Percentiles rank a stretch among this genome's conserved stretches.
Conservation (phyloP, 2,113 vertebrate genomes). For the Petromus typicus region DNA sequence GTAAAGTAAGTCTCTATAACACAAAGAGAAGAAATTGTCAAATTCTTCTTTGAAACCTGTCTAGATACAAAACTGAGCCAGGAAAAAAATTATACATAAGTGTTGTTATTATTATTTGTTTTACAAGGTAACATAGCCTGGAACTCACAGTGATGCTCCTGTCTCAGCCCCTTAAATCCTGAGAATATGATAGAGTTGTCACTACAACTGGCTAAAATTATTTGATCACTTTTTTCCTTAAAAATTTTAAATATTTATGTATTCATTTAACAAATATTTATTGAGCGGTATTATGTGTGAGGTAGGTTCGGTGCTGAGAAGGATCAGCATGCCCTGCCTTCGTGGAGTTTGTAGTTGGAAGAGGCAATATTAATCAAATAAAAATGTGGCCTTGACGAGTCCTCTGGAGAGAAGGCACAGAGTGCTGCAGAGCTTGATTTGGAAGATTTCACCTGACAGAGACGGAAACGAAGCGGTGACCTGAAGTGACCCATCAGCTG, state of each 20-base stretch:
- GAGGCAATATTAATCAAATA: background rate
- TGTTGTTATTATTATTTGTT: background rate
- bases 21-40: conserved; percentile 69
- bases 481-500: background rate
- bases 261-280: conserved; percentile 2
- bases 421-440: background rate
- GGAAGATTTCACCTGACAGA: background rate
- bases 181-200: background rate
- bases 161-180: background rate
- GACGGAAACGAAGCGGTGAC: background rate
- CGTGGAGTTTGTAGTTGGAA: background rate
- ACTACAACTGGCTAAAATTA: background rate
- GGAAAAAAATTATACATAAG: background rate
- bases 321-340: background rate
- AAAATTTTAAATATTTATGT: conserved; percentile 19
- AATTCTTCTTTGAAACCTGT: background rate
- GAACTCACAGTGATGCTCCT: background rate
- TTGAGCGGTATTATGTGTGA: background rate
- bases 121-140: background rate
- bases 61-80: background rate
- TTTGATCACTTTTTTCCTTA: conserved; percentile 10
- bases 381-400: background rate
- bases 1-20: conserved; percentile 86
- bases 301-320: background rate
- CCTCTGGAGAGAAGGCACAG: background rate